Evolutionary conservation across 2,113 vertebrate genomes (phyloP).

Genomic region (Alligator mississippiensis): DNA sequence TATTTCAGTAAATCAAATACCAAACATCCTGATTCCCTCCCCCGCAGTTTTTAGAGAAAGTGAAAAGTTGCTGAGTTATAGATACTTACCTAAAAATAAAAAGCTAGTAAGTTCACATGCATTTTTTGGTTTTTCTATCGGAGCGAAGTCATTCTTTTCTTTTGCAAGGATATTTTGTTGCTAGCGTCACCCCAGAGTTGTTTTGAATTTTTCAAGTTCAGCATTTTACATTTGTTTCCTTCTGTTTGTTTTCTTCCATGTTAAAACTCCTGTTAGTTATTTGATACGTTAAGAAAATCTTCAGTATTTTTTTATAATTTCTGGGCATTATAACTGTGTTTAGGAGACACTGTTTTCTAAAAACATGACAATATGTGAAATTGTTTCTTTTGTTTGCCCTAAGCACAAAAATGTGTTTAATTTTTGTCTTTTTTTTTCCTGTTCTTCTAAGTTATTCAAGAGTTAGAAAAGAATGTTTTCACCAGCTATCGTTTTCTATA

Average conservation of each 20-base stretch:
- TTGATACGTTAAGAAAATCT: background rate
- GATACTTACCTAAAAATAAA: background rate
- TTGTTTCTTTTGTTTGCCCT: background rate
- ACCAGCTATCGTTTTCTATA: background rate
- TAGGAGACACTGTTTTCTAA: background rate
- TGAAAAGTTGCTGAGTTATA: background rate
- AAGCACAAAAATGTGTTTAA: background rate
- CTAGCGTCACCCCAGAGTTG: background rate
- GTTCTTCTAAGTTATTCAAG: background rate
- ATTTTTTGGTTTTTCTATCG: background rate
- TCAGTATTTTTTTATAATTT: background rate
- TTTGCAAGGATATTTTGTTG: background rate
- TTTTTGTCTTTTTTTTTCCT: background rate
- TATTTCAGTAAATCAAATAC: constrained; percentile 5
- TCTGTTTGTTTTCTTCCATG: background rate
- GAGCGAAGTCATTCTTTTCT: background rate
- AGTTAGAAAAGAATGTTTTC: background rate
- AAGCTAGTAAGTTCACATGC: background rate
- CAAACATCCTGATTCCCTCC: constrained; percentile 7
- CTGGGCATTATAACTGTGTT: background rate
- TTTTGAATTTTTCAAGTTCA: background rate
- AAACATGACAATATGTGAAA: background rate
- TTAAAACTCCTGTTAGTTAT: background rate
- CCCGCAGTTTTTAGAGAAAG: background rate
- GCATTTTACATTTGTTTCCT: background rate